Evolutionary conservation across 2,797 vertebrate species (phyloP).

Genomic region (Periparus ater): DNA sequence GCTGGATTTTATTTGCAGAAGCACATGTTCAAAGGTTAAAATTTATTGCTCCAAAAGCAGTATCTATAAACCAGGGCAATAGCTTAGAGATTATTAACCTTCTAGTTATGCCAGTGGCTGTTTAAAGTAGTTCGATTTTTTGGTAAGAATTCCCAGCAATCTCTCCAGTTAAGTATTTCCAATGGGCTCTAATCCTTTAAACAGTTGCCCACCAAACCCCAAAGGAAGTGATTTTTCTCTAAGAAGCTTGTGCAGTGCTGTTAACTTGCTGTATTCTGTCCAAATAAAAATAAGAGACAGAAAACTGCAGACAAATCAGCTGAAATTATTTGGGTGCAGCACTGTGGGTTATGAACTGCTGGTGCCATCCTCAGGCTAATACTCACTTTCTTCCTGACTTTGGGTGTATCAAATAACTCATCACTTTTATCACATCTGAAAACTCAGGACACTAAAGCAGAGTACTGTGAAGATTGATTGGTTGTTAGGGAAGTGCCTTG

Average conservation of each 20-base stretch:
- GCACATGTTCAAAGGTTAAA: slow-evolving; percentile 64
- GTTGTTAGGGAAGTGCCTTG: slow-evolving; percentile 22
- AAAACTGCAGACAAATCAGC: background rate
- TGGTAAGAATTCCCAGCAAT: background rate
- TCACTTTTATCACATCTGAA: slow-evolving; percentile 25
- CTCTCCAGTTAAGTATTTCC: background rate
- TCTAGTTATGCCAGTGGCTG: slow-evolving; percentile 34
- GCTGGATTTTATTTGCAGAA: slow-evolving; percentile 69
- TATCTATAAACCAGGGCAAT: slow-evolving; percentile 60
- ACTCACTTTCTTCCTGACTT: background rate
- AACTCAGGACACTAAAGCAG: slow-evolving; percentile 1
- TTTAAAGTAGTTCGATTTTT: background rate
- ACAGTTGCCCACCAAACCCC: background rate
- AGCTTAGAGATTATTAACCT: slow-evolving; percentile 64
- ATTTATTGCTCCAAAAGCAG: slow-evolving; percentile 66
- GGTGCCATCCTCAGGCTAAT: background rate
- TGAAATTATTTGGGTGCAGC: background rate
- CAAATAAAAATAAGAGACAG: background rate
- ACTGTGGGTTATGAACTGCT: background rate
- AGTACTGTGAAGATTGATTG: slow-evolving; percentile 34
- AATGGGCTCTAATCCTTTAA: background rate
- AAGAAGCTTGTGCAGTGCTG: background rate
- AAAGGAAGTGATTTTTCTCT: background rate
- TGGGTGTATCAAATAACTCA: background rate
- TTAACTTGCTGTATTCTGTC: background rate